A percentile compares a stretch with the other conserved stretches of the same genome.
Conservation (phyloP, 2,888 invertebrate genomes). For the Aelia acuminata region DNA sequence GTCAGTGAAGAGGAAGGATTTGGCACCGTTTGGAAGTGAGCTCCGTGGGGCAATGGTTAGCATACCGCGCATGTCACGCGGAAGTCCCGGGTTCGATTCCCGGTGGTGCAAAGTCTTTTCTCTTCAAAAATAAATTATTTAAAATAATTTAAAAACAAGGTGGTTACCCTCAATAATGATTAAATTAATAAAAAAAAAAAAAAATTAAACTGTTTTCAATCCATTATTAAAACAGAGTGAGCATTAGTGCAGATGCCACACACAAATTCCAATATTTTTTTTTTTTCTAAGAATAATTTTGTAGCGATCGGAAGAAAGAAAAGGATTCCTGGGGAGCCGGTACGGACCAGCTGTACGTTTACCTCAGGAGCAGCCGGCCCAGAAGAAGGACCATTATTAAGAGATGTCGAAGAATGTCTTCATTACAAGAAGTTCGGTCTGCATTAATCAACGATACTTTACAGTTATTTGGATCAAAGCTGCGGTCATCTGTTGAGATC, state of each 20-base stretch:
- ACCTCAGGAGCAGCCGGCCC: neutral
- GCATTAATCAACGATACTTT: neutral
- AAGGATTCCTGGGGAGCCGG: neutral
- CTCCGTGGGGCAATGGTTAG: no score
- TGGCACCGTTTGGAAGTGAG: no score
- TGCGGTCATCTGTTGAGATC: neutral
- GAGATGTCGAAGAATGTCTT: constrained; percentile 23
- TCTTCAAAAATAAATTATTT: no score
- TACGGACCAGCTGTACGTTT: neutral
- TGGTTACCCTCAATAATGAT: no score
- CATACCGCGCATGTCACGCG: no score
- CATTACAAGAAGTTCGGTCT: neutral
- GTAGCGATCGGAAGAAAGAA: neutral
- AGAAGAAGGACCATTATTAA: neutral
- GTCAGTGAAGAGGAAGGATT: no score
- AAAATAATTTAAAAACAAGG: no score
- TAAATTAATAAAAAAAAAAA: no score
- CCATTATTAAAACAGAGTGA: no score
- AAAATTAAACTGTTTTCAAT: no score
- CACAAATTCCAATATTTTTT: neutral
- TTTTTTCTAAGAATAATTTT: neutral
- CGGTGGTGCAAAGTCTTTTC: no score
- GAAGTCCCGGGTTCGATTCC: no score
- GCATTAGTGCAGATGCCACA: neutral
- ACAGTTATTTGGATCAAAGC: constrained; percentile 1